phyloP scores from a whole-genome alignment of 2,113 vertebrate species.

The Xiphorhynchus elegans region DNA sequence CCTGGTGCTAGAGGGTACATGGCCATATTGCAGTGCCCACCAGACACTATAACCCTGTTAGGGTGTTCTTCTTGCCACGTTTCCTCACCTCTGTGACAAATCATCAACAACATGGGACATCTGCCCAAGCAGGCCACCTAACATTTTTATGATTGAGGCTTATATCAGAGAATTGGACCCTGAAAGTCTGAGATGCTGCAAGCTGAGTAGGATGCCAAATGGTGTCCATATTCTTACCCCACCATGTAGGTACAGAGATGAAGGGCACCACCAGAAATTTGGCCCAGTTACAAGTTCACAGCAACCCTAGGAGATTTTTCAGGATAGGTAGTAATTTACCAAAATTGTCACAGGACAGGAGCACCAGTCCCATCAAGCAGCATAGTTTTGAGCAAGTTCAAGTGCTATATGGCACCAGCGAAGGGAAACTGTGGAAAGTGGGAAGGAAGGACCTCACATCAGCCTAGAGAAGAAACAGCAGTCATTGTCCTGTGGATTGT shows the following conservation, averaged over 20 bases:
- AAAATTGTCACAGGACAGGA: background rate
- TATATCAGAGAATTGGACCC: background rate
- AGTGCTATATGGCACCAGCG: fast-evolving
- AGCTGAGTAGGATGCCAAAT: fast-evolving
- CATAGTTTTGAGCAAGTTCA: background rate
- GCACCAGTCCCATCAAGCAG: fast-evolving
- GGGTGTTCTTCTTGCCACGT: background rate
- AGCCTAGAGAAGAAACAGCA: background rate
- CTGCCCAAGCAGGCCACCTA: background rate
- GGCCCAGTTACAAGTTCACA: background rate
- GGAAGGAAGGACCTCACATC: background rate
- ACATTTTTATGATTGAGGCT: fast-evolving
- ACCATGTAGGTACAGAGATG: fast-evolving
- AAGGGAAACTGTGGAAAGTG: background rate
- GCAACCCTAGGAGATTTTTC: background rate
- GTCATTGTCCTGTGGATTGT: background rate
- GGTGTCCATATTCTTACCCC: fast-evolving
- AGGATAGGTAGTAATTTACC: background rate
- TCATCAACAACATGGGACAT: background rate
- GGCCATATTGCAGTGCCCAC: fast-evolving
- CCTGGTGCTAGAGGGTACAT: background rate
- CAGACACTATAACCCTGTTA: background rate
- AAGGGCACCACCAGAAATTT: background rate
- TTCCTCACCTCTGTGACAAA: background rate
- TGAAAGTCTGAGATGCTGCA: background rate